Base-by-base conservation (phyloP, 2,888 invertebrate species). In the Phortica okadai region DNA sequence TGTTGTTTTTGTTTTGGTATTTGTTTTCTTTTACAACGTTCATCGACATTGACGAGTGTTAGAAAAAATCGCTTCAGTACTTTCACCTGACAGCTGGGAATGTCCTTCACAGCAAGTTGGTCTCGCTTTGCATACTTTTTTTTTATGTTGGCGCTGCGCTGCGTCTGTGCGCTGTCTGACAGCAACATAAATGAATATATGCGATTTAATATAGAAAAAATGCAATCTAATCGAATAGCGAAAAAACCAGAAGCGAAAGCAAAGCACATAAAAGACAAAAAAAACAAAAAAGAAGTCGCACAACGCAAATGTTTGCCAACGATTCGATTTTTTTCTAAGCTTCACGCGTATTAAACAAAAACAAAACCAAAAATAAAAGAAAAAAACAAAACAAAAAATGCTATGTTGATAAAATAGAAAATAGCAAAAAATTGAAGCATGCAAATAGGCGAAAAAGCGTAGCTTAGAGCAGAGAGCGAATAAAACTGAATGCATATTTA, bases 181-280 rank as follows among this genome's bases (percentile, higher is more conserved):
- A 80, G 78, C 78, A 74, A 72, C 64, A 74, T 75, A 78, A 79
- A 80, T 62, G 62, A 81, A 80, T 85, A 79, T 84, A 81, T 82
- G 80, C 83, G 62, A 79, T 79, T 82, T 81, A 79, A 77, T 79
- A 79, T 78, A 77, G 77, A 74, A 80, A 85, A 87, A 88, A 80
- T 83, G 76, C 88, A 85, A 88, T 88, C 85, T 88, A 88, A 85
- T 88, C 88, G 85, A 85, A 86, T 78, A 59, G 76, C 73, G 67
- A 54, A 70, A 78, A 87, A 88, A 82, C 58, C 75, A 82, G 74
- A 74, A 81, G 78, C 74, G 74, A 73, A 72, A 75, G 74, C 45
- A n/a, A 50, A 58, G 82, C 70, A 82, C 69, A 75, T 77, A 80
- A 33, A 33, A 33, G 1, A 21, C 21, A 21, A 75, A 78, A 76